Evolutionary conservation across 2,888 invertebrate species (phyloP).

Genomic region (Agrochola circellaris): DNA sequence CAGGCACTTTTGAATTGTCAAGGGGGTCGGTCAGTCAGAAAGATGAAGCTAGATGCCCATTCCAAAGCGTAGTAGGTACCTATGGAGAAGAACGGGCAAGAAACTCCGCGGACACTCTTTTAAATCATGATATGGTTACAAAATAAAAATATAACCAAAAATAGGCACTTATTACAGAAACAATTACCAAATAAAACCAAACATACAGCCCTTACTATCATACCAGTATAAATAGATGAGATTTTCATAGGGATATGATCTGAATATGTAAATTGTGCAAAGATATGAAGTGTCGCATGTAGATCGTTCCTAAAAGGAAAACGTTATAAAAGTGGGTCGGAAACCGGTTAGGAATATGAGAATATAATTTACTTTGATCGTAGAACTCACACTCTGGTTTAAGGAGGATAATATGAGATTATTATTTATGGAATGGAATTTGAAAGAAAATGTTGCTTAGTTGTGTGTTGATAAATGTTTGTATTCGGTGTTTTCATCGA

Average conservation of each 20-base stretch:
- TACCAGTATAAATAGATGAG: neutral
- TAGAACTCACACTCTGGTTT: neutral
- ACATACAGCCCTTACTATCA: neutral
- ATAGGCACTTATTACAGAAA: neutral
- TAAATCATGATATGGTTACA: too few relatives aligned
- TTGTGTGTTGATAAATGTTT: neutral
- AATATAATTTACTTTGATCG: constrained; percentile 23
- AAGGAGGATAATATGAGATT: constrained; percentile 7
- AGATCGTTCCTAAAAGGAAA: constrained; percentile 4
- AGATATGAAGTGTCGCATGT: constrained; percentile 39
- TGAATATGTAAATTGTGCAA: constrained; percentile 45
- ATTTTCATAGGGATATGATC: constrained; percentile 20
- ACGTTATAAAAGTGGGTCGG: constrained; percentile 12
- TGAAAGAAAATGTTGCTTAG: neutral
- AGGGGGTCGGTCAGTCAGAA: too few relatives aligned
- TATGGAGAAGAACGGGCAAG: too few relatives aligned
- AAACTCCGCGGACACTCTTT: too few relatives aligned
- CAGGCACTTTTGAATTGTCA: too few relatives aligned
- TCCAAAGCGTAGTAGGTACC: too few relatives aligned
- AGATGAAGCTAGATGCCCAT: too few relatives aligned
- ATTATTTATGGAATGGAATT: constrained; percentile 11
- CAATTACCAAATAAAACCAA: neutral
- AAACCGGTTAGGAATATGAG: constrained; percentile 9
- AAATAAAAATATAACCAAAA: neutral
- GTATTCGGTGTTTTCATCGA: too few relatives aligned